phyloP scores from a whole-genome alignment of 2,113 vertebrate species.

The Otocyon megalotis region DNA sequence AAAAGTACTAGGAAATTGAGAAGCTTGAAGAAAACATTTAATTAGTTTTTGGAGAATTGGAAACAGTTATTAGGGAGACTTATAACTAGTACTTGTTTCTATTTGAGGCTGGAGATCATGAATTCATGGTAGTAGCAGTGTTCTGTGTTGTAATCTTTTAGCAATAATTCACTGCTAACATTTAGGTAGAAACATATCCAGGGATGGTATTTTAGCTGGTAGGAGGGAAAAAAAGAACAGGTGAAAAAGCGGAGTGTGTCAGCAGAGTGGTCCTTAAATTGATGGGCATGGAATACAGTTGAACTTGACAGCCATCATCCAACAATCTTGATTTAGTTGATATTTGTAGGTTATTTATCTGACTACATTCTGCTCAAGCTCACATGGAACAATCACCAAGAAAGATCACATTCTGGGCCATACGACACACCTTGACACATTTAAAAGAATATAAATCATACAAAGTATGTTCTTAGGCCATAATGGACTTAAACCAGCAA shows the following conservation, averaged over 20 bases:
- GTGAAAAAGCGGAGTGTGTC: background rate
- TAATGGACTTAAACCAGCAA: background rate
- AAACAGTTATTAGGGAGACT: background rate
- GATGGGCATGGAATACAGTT: background rate
- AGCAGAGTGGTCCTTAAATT: background rate
- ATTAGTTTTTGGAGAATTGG: background rate
- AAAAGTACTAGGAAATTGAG: background rate
- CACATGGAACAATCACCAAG: background rate
- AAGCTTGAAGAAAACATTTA: background rate
- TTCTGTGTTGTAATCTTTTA: background rate
- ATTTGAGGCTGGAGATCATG: background rate
- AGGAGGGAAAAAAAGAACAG: background rate
- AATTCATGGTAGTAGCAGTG: background rate
- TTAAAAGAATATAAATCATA: background rate
- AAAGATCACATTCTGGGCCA: background rate
- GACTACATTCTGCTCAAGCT: background rate
- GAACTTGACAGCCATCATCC: background rate
- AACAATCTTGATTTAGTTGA: background rate
- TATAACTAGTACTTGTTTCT: background rate
- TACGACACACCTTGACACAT: background rate
- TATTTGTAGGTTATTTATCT: background rate
- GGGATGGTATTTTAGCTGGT: background rate
- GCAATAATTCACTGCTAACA: background rate
- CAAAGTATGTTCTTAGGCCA: background rate
- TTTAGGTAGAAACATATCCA: background rate